A percentile compares a stretch with the other conserved stretches of the same genome.
Evolutionary conservation across 2,888 invertebrate genomes (phyloP).

Genomic region (Hirtodrosophila duncani): DNA sequence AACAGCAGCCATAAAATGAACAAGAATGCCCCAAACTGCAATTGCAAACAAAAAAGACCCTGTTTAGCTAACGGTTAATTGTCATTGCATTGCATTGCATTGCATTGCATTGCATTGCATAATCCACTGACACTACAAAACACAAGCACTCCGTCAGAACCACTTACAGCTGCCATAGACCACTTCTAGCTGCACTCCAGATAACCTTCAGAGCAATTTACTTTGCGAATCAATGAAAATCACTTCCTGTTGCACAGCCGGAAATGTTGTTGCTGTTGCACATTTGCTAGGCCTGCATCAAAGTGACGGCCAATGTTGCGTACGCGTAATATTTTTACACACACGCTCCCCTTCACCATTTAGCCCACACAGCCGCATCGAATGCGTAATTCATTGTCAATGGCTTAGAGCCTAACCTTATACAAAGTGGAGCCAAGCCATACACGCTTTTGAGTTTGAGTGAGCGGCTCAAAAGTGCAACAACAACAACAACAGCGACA

Average conservation of each 20-base stretch:
- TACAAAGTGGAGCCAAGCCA: constrained; percentile 38
- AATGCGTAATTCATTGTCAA: constrained; percentile 65
- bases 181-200: constrained; percentile 23
- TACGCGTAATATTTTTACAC: constrained; percentile 48
- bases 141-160: too few relatives aligned
- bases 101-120: too few relatives aligned
- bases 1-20: too few relatives aligned
- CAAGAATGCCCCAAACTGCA: too few relatives aligned
- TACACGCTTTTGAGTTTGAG: too few relatives aligned
- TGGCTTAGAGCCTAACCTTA: constrained; percentile 59
- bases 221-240: constrained; percentile 27
- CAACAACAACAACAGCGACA: constrained; percentile 14
- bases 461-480: constrained; percentile 46
- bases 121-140: too few relatives aligned
- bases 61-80: too few relatives aligned
- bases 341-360: constrained; percentile 21
- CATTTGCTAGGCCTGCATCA: constrained; percentile 23
- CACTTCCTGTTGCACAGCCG: constrained; percentile 55
- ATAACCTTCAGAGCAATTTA: constrained; percentile 29
- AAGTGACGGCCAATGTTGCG: constrained; percentile 46
- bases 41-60: too few relatives aligned
- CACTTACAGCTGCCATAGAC: constrained; percentile 15
- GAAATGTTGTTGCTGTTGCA: constrained; percentile 43
- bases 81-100: too few relatives aligned
- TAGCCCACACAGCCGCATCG: constrained; percentile 18